Percentiles rank a stretch among this genome's conserved stretches.
Conservation (phyloP, 2,888 invertebrate species). For the Anoncus sp. region DNA sequence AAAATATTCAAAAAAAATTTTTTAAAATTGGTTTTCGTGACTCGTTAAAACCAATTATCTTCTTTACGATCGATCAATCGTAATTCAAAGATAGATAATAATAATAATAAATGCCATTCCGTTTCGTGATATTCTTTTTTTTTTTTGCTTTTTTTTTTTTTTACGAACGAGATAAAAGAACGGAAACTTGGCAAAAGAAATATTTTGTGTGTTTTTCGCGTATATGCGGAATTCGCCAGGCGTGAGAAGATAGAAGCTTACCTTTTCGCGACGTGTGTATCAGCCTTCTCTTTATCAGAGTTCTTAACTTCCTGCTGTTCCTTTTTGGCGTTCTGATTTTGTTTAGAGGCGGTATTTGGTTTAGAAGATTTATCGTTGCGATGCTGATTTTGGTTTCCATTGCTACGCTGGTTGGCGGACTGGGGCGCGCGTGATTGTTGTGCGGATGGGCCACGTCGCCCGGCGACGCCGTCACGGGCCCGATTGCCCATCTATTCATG, state of each 20-base stretch:
- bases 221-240: constrained; percentile 77
- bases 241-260: constrained; percentile 77
- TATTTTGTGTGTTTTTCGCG: constrained; percentile 33
- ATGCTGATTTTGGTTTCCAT: constrained; percentile 83
- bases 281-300: constrained; percentile 82
- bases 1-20: constrained; percentile 45
- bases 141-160: constrained; percentile 1
- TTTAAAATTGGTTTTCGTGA: constrained; percentile 14
- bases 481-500: constrained; percentile 82
- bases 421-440: constrained; percentile 81
- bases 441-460: constrained; percentile 82
- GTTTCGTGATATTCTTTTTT: constrained; percentile 12
- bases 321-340: constrained; percentile 82
- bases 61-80: constrained; percentile 30
- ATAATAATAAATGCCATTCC: constrained; percentile 15
- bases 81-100: constrained; percentile 18
- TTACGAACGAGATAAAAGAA: constrained; percentile 40
- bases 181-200: constrained; percentile 36
- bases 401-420: constrained; percentile 82
- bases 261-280: constrained; percentile 82
- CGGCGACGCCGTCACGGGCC: constrained; percentile 82
- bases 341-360: constrained; percentile 82
- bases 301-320: constrained; percentile 82
- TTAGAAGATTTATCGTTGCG: constrained; percentile 83
- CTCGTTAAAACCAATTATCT: constrained; percentile 32